Conservation (phyloP, 23 tunicate genomes). For the Trididemnum nubilum region DNA sequence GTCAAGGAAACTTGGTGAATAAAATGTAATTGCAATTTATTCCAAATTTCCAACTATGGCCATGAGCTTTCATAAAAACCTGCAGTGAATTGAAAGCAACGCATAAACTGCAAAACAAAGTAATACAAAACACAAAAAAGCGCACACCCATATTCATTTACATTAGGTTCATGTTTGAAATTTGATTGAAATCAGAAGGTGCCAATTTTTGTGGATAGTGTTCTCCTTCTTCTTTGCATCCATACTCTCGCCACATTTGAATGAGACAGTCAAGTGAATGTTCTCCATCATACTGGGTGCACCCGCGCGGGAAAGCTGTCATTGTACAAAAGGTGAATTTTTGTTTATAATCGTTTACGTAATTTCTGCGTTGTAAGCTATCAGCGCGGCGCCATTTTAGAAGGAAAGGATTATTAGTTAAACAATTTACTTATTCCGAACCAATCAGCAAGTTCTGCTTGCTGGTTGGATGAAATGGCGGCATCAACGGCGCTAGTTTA, state of each 20-base stretch:
- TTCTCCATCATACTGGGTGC: neutral
- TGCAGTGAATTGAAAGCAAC: too few relatives aligned
- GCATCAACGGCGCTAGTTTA: neutral
- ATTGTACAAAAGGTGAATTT: too few relatives aligned
- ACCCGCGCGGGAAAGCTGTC: neutral
- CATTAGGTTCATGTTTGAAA: neutral
- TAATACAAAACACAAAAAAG: too few relatives aligned
- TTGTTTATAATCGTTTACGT: too few relatives aligned
- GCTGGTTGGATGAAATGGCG: neutral
- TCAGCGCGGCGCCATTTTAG: too few relatives aligned
- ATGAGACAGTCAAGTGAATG: neutral
- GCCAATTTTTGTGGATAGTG: neutral
- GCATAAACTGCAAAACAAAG: neutral
- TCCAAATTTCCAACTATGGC: too few relatives aligned
- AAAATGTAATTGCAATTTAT: too few relatives aligned
- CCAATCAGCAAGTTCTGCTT: slow-evolving; percentile 18
- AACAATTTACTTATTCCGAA: slow-evolving; percentile 8
- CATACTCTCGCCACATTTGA: neutral
- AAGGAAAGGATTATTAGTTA: too few relatives aligned
- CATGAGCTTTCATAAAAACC: too few relatives aligned
- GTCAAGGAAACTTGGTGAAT: too few relatives aligned
- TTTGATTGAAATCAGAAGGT: neutral
- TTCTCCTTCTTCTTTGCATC: neutral
- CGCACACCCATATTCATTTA: too few relatives aligned
- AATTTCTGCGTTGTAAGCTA: too few relatives aligned